phyloP scores from a whole-genome alignment of 2,888 invertebrate genomes.

The Platycheirus rosarum region DNA sequence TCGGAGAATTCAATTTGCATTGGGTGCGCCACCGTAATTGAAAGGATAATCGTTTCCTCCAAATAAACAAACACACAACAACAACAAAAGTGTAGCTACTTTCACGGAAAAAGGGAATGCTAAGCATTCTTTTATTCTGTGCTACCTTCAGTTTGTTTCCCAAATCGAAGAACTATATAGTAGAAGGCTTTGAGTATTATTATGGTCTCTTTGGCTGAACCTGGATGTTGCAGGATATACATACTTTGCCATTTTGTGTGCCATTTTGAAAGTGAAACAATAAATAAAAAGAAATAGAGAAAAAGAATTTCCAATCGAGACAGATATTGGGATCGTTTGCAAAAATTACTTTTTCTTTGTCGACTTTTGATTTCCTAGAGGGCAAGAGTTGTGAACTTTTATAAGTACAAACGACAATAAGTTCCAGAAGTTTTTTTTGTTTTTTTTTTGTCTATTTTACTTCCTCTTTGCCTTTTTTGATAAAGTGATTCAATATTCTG shows the following conservation, averaged over 20 bases:
- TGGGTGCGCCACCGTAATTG: slow-evolving; percentile 60
- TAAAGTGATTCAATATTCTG: slow-evolving; percentile 47
- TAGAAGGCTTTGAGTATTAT: slow-evolving; percentile 15
- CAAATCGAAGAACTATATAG: slow-evolving; percentile 31
- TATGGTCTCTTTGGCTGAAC: neutral
- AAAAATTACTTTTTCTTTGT: slow-evolving; percentile 38
- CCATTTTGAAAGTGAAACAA: slow-evolving; percentile 54
- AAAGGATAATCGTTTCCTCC: slow-evolving; percentile 61
- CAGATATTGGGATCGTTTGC: slow-evolving; percentile 36
- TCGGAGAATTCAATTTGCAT: slow-evolving; percentile 66
- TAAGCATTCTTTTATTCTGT: slow-evolving; percentile 38
- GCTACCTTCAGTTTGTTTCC: slow-evolving; percentile 38
- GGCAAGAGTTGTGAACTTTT: slow-evolving; percentile 38
- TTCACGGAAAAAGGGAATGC: slow-evolving; percentile 20
- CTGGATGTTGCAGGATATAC: neutral
- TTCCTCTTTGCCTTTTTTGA: slow-evolving; percentile 4
- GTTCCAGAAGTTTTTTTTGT: slow-evolving; percentile 33
- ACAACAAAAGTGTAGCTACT: slow-evolving; percentile 29
- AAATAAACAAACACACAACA: slow-evolving; percentile 54
- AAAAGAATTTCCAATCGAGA: slow-evolving; percentile 40
- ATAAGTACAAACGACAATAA: slow-evolving; percentile 21
- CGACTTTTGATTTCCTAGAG: slow-evolving; percentile 45
- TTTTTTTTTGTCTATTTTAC: neutral
- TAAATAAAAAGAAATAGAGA: too few relatives aligned
- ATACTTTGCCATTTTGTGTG: neutral